Evolutionary conservation across 2,888 invertebrate genomes (phyloP).

Genomic region (Xylota sylvarum): DNA sequence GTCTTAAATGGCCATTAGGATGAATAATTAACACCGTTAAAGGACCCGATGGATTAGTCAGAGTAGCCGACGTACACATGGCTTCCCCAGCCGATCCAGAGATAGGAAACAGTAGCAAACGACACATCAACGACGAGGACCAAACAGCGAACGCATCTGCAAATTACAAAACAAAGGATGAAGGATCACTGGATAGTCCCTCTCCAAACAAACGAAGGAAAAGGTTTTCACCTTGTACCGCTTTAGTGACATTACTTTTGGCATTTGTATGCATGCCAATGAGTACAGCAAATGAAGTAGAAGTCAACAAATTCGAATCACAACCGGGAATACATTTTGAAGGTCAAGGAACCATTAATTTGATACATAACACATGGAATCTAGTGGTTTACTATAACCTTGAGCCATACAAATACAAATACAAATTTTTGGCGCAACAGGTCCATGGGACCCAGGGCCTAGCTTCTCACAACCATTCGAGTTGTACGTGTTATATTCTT

Average conservation of each 20-base stretch:
- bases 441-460: too few relatives aligned
- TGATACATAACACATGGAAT: too few relatives aligned
- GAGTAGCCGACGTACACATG: constrained; percentile 42
- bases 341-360: not conserved
- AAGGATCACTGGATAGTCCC: not conserved
- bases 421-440: too few relatives aligned
- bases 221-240: not conserved
- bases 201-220: not conserved
- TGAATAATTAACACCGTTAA: constrained; percentile 20
- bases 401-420: too few relatives aligned
- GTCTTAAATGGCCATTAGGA: constrained; percentile 39
- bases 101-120: too few relatives aligned
- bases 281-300: not conserved
- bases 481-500: too few relatives aligned
- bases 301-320: constrained; percentile 9
- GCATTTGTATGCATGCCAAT: not conserved
- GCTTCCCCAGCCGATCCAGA: not conserved
- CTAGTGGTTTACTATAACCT: too few relatives aligned
- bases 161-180: not conserved
- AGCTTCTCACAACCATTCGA: too few relatives aligned
- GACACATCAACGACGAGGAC: not conserved
- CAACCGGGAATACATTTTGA: too few relatives aligned
- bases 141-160: not conserved
- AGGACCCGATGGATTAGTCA: constrained; percentile 38
- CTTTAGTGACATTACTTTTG: not conserved